Evolutionary conservation across 2,888 invertebrate genomes (phyloP).

Genomic region (Ochlodes sylvanus): DNA sequence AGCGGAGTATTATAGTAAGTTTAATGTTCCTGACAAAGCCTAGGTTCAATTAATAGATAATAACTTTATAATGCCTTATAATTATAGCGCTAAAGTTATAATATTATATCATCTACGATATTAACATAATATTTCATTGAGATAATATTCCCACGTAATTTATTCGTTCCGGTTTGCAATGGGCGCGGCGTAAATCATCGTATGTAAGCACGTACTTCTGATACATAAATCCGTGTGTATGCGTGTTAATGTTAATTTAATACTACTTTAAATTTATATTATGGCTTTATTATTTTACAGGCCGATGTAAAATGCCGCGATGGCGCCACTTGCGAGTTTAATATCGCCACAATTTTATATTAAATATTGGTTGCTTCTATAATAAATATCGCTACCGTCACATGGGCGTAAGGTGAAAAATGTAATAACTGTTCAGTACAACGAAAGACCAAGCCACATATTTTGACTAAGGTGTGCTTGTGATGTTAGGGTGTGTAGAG

Average conservation of each 20-base stretch:
- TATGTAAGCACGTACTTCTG: constrained; percentile 1
- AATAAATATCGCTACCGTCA: no score
- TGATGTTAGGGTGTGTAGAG: no score
- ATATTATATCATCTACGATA: not conserved
- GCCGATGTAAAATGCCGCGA: not conserved
- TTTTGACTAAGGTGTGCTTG: no score
- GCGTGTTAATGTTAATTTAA: constrained; percentile 12
- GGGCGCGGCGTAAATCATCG: constrained; percentile 23
- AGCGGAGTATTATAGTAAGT: no score
- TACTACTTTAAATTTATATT: constrained; percentile 20
- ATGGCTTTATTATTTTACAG: constrained; percentile 3
- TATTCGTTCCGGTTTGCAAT: constrained; percentile 18
- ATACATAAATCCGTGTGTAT: constrained; percentile 4
- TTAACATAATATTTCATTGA: constrained; percentile 30
- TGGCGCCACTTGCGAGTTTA: not conserved
- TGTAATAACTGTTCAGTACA: no score
- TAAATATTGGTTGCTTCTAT: not conserved
- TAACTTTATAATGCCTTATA: no score
- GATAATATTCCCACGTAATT: constrained; percentile 27
- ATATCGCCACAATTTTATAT: not conserved
- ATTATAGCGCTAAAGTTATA: no score
- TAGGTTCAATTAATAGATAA: no score
- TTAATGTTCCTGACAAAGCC: no score
- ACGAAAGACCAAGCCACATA: no score
- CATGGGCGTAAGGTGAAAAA: no score